Evolutionary conservation across 2,113 vertebrate species (phyloP), one percentile per base, ranked within the genome.

Genomic region (Lethenteron camtschaticum): DNA sequence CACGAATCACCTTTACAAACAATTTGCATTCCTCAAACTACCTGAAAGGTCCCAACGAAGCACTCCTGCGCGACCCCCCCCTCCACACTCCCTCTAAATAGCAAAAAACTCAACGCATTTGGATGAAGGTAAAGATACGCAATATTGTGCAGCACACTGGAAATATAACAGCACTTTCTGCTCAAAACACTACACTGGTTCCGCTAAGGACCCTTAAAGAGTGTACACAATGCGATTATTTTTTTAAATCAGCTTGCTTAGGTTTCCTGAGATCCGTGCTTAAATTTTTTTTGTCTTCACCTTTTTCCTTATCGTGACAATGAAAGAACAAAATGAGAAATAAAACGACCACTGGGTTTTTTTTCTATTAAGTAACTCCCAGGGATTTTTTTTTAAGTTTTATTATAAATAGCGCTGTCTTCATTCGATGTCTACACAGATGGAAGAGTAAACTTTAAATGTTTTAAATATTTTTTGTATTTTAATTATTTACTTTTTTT

Each of bases 241-340:
- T 66, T 66, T 66, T 16, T 24, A 9, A n/a, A 85, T 82, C 81
- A 84, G 87, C 81, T 89, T 86, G 85, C 86, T 72, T 59, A 80
- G 78, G 81, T 85, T 97, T 96, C 92, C 94, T 99, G 94, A 96
- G 94, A 94, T 90, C 90, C 92, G 94, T 86, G 88, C 87, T 94
- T 86, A 87, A 69, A 57, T 95, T 85, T 78, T 89, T 87, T 87
- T 84, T 89, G 87, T 66, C 24, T 66, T 24, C 10, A 66, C 41
- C 5, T 41, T 41, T 41, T 41, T 41, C 41, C 41, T 41, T 41
- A 6, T 41, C 41, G 86, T 87, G 81, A 87, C 83, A 83, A 79
- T 88, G 83, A 85, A 87, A 84, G 81, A 83, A 83, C 82, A 81
- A 84, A 79, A 80, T 80, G 80, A 83, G 86, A 89, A 86, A 86